phyloP scores from a whole-genome alignment of 1,140 invertebrate genomes.

The Drosophila novamexicana region DNA sequence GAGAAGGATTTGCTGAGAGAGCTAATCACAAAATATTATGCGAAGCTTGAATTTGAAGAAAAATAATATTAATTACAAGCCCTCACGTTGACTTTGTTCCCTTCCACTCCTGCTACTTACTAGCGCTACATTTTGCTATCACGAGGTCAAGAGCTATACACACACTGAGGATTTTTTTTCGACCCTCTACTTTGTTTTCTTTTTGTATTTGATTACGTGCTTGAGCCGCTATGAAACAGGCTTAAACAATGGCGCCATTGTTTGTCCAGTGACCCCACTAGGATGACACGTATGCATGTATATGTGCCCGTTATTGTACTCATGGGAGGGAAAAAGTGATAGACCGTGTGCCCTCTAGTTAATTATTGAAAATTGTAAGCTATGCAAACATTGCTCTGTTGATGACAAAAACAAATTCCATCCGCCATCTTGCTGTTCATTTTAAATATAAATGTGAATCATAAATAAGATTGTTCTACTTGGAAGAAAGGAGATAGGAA shows the following conservation, averaged over 20 bases:
- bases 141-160: constrained; percentile 68
- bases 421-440: constrained; percentile 6
- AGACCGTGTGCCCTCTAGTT: constrained; percentile 42
- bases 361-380: constrained; percentile 71
- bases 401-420: constrained; percentile 3
- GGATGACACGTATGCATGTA: constrained; percentile 2
- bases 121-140: constrained; percentile 22
- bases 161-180: not conserved
- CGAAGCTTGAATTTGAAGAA: too few relatives aligned
- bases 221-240: constrained; percentile 35
- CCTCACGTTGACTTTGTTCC: constrained; percentile 6
- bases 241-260: constrained; percentile 58
- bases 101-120: constrained; percentile 4
- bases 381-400: constrained; percentile 46
- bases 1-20: too few relatives aligned
- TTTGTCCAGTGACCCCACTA: constrained; percentile 37
- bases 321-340: constrained; percentile 7
- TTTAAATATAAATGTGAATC: constrained; percentile 62
- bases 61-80: constrained; percentile 50
- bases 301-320: constrained; percentile 1
- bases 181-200: not conserved
- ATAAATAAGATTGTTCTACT: constrained; percentile 44
- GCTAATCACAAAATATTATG: too few relatives aligned
- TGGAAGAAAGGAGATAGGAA: too few relatives aligned
- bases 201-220: constrained; percentile 61